Conservation (phyloP, 2,888 invertebrate species). For the Cheilosia urbana region DNA sequence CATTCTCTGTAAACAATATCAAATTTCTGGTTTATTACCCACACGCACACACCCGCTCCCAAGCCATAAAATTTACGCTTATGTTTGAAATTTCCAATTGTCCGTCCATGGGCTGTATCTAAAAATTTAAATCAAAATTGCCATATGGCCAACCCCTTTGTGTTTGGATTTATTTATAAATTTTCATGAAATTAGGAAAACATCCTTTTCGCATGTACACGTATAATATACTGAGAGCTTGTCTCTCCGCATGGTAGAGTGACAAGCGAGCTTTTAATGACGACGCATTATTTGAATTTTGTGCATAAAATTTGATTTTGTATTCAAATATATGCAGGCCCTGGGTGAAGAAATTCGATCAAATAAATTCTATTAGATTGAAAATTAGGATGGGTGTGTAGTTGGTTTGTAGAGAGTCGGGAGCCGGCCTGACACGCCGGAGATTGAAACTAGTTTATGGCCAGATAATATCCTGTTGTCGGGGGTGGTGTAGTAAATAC, state of each 20-base stretch:
- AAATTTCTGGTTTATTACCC: not conserved
- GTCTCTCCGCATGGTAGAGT: not conserved
- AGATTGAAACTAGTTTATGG: constrained; percentile 38
- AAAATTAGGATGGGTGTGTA: constrained; percentile 5
- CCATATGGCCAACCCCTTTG: not conserved
- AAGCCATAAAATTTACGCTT: not conserved
- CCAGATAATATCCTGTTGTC: constrained; percentile 46
- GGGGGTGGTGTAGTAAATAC: constrained; percentile 12
- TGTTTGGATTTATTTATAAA: constrained; percentile 29
- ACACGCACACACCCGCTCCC: not conserved
- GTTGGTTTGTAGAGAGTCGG: not conserved
- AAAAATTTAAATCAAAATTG: constrained; percentile 59
- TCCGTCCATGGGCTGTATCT: not conserved
- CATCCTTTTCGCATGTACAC: constrained; percentile 19
- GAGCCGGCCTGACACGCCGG: not conserved
- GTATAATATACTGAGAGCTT: too few relatives aligned
- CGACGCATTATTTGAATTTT: constrained; percentile 55
- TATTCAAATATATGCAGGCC: constrained; percentile 24
- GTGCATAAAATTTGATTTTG: constrained; percentile 54
- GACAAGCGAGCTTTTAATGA: constrained; percentile 48
- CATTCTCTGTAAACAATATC: not conserved
- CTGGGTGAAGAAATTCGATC: constrained; percentile 31
- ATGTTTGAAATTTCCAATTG: constrained; percentile 10
- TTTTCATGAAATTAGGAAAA: constrained; percentile 51
- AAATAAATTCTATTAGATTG: constrained; percentile 53